These are phyloP conservation scores for Setipinna tenuifilis DNA, from an alignment of 2,797 vertebrate species.

Conservation along the genomic window DNA sequence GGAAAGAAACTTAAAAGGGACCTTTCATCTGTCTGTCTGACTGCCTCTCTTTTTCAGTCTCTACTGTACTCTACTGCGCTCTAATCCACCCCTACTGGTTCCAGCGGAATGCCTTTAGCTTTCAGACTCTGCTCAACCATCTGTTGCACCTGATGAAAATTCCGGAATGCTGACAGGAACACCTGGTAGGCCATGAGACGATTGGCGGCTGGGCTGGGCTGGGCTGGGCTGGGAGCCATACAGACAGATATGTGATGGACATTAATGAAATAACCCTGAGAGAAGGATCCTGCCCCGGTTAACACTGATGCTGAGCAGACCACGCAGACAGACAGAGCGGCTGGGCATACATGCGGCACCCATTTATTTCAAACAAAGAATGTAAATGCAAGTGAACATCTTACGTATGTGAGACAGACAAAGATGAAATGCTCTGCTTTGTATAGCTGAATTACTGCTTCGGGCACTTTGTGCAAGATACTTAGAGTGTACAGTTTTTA, in stretches of 20 bases:
- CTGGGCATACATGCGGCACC: background rate
- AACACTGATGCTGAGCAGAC: background rate
- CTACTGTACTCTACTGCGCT: background rate
- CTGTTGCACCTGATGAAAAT: conserved; percentile 23
- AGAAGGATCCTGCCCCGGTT: conserved; percentile 27
- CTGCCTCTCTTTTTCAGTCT: background rate
- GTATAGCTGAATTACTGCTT: background rate
- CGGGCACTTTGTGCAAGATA: background rate
- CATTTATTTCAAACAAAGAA: conserved; percentile 13
- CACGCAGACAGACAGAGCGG: background rate
- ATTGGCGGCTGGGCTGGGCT: background rate
- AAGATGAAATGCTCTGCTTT: background rate
- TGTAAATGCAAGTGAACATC: conserved; percentile 6
- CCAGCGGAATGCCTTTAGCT: conserved; percentile 1
- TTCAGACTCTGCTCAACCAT: background rate
- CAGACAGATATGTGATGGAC: conserved; percentile 45
- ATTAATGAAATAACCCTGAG: conserved; percentile 39
- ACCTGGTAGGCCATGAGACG: background rate
- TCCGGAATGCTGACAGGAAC: conserved; percentile 8
- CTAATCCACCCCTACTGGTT: background rate
- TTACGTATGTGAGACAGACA: background rate
- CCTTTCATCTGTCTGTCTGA: background rate
- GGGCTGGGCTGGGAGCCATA: background rate
- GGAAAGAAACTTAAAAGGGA: background rate
- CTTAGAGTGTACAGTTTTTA: background rate